Evolutionary conservation across 2,797 vertebrate species (phyloP).

Genomic region (Otolemur crassicaudatus): DNA sequence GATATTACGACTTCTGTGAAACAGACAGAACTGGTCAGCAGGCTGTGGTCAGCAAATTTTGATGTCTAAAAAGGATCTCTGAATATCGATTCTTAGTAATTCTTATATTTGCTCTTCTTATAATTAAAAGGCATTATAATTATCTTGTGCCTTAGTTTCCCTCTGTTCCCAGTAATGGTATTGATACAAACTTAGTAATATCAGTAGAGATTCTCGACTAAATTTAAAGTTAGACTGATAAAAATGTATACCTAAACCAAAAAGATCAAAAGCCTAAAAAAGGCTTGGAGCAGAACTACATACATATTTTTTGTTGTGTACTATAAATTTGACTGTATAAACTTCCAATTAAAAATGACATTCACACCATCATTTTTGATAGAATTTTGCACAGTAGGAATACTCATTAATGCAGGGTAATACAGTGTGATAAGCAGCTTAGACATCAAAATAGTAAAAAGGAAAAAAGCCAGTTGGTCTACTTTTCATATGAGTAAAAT

Average conservation of each 20-base stretch:
- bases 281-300: slow-evolving; percentile 63
- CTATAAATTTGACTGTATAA: slow-evolving; percentile 77
- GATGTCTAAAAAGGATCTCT: slow-evolving; percentile 21
- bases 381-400: slow-evolving; percentile 81
- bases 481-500: slow-evolving; percentile 63
- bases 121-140: not conserved
- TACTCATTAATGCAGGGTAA: slow-evolving; percentile 80
- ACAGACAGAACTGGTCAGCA: not conserved
- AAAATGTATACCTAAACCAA: slow-evolving; percentile 61
- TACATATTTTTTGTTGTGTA: slow-evolving; percentile 76
- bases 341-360: slow-evolving; percentile 83
- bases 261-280: slow-evolving; percentile 78
- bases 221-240: slow-evolving; percentile 62
- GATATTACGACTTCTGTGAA: not conserved
- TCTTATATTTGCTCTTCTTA: not conserved
- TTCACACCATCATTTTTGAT: slow-evolving; percentile 81
- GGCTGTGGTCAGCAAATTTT: slow-evolving; percentile 43
- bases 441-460: slow-evolving; percentile 69
- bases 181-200: not conserved
- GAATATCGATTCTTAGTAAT: slow-evolving; percentile 2
- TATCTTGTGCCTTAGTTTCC: slow-evolving; percentile 53
- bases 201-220: slow-evolving; percentile 49
- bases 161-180: not conserved
- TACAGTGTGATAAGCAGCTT: slow-evolving; percentile 78
- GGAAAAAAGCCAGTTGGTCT: slow-evolving; percentile 57